Evolutionary conservation across 2,113 vertebrate species (phyloP).

Genomic region (Glareola pratincola): DNA sequence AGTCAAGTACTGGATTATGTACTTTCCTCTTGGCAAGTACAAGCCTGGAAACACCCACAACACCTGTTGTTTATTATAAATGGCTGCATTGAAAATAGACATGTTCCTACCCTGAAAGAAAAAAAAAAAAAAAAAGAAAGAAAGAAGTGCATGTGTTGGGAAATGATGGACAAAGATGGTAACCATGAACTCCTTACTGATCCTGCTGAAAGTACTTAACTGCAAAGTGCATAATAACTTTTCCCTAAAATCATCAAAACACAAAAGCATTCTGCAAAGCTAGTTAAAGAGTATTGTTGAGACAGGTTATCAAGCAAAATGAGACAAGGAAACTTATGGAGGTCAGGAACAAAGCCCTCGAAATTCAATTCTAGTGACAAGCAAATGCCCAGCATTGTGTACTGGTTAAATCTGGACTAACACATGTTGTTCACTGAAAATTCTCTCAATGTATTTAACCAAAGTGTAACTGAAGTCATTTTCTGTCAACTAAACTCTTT

Average conservation of each 20-base stretch:
- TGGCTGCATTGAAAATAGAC: not conserved
- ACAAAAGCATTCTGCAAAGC: not conserved
- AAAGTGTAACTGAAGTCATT: not conserved
- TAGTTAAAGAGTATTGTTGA: not conserved
- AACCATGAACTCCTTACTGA: not conserved
- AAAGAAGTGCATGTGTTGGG: not conserved
- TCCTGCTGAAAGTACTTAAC: not conserved
- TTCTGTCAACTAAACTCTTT: no score
- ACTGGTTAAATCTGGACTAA: not conserved
- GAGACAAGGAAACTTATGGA: not conserved
- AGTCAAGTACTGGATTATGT: slow-evolving; percentile 53
- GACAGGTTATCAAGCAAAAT: not conserved
- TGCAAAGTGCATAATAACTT: not conserved
- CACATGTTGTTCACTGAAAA: not conserved
- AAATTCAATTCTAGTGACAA: not conserved
- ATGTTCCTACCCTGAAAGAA: not conserved
- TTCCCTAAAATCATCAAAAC: not conserved
- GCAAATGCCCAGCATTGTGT: not conserved
- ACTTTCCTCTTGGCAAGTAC: slow-evolving; percentile 52
- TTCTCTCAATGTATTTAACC: not conserved
- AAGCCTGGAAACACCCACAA: slow-evolving; percentile 37
- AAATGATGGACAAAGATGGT: not conserved
- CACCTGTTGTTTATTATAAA: slow-evolving; percentile 63
- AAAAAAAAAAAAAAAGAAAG: not conserved
- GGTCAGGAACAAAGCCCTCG: not conserved